These are phyloP conservation scores for Fabriciana adippe DNA, from an alignment of 2,888 invertebrate species.

Conservation along the genomic window DNA sequence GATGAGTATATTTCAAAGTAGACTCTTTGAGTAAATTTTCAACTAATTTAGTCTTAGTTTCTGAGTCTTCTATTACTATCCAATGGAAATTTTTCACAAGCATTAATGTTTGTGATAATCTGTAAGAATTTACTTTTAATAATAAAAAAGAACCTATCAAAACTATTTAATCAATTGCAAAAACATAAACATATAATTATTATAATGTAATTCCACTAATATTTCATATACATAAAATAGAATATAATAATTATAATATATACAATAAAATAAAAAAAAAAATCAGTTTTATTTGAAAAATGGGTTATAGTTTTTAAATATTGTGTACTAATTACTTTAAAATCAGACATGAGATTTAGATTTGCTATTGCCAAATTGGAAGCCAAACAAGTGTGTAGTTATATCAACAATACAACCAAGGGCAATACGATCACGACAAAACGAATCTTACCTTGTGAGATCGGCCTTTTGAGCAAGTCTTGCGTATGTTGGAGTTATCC, in stretches of 20 bases:
- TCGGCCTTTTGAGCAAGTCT: conserved; percentile 96
- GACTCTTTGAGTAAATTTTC: conserved; percentile 86
- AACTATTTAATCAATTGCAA: neutral
- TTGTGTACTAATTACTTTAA: neutral
- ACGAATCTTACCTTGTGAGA: conserved; percentile 86
- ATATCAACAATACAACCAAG: conserved; percentile 54
- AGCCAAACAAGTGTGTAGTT: conserved; percentile 31
- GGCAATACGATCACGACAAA: conserved; percentile 62
- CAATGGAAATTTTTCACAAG: conserved; percentile 94
- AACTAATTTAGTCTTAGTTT: conserved; percentile 86
- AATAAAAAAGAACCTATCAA: conserved; percentile 30
- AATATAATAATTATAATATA: too few species aligned
- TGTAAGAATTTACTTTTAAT: conserved; percentile 52
- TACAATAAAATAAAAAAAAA: too few species aligned
- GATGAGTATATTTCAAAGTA: conserved; percentile 85
- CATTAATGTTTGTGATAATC: conserved; percentile 93
- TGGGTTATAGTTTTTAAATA: neutral
- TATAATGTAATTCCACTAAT: too few species aligned
- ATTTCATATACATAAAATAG: too few species aligned
- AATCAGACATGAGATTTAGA: neutral
- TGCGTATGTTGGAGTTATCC: conserved; percentile 95
- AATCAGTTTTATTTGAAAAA: neutral
- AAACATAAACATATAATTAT: neutral
- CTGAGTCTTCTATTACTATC: conserved; percentile 95
- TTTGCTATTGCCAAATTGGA: conserved; percentile 30